Evolutionary conservation across 2,797 vertebrate species (phyloP), one percentile per base, ranked within the genome.

Genomic region (Cossypha dichroa): DNA sequence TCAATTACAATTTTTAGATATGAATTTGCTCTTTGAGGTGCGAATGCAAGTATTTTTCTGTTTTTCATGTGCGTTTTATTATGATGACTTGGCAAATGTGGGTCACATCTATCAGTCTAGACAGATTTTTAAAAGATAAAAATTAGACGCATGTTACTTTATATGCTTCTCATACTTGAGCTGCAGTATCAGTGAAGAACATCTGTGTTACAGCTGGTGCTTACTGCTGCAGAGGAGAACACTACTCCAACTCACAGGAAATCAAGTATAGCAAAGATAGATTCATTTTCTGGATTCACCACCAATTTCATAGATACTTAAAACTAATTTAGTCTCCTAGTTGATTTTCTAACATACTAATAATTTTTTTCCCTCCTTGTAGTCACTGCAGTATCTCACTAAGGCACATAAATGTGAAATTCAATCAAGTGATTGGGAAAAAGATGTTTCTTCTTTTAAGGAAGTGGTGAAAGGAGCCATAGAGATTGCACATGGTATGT

Each of bases 331-430:
- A 45, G 22, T 55, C 22, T 75, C 34, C 29, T 56, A 41, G 25
- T 46, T 93, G n/a, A n/a, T 77, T 94, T 90, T 75, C 40, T 82
- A n/a, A 73, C 12, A 33, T 58, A 36, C 29, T 93, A 19, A 79
- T 93, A 17, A 7, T 80, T 81, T 85, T 46, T 80, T 80, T 41
- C 6, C 25, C 45, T 78, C 69, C 22, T 94, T 96, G 19, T 87
- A 99, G 99, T 98, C 98, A 2, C 97, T 99, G 64, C 99, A 99
- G 97, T 99, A 97, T 96, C 97, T 99, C 95, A 98, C 96, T 41
- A 99, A 99, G 96, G 99, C 99, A 34, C 98, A 99, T 96, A 99
- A 98, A 90, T 99, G 99, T 97, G 98, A 99, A 96, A 98, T 98
- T 31, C 99, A 99, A 80, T 97, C 97, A 45, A 97, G 88, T 7